Percentiles rank a stretch among this genome's conserved stretches.
These are phyloP conservation scores for Leptinotarsa rubiginosa DNA, from an alignment of 2,888 invertebrate genomes.

Conservation along the genomic window DNA sequence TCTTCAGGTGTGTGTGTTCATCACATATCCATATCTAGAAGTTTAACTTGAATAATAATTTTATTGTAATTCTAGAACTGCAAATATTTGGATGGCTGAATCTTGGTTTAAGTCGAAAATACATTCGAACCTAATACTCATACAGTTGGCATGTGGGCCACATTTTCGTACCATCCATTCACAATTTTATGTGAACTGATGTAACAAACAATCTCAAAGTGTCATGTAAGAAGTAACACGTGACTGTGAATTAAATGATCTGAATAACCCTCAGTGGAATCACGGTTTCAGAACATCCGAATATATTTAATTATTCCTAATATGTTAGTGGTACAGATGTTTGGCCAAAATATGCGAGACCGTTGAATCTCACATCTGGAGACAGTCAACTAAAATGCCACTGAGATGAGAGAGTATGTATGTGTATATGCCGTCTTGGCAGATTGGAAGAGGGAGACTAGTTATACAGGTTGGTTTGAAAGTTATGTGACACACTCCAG, in stretches of 20 bases:
- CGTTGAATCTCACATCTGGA: slow-evolving; percentile 54
- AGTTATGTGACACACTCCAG: slow-evolving; percentile 21
- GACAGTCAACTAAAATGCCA: slow-evolving; percentile 24
- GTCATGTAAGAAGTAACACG: neutral
- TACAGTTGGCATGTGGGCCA: neutral
- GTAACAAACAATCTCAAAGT: neutral
- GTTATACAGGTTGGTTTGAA: slow-evolving; percentile 26
- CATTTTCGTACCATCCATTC: neutral
- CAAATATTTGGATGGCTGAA: no score
- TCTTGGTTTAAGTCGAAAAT: no score
- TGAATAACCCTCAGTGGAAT: slow-evolving; percentile 6
- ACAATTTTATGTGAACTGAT: neutral
- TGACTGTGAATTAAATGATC: neutral
- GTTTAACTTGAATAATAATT: no score
- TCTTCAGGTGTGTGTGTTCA: no score
- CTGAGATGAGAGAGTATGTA: neutral
- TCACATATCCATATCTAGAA: no score
- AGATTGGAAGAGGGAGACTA: slow-evolving; percentile 15
- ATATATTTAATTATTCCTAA: slow-evolving; percentile 19
- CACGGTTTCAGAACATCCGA: slow-evolving; percentile 4
- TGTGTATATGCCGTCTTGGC: slow-evolving; percentile 10
- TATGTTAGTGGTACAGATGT: slow-evolving; percentile 48
- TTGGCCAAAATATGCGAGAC: slow-evolving; percentile 55
- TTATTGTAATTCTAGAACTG: no score
- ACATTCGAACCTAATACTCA: no score